These are phyloP conservation scores for Nycteola revayana DNA, from an alignment of 2,888 invertebrate genomes.

Conservation along the genomic window DNA sequence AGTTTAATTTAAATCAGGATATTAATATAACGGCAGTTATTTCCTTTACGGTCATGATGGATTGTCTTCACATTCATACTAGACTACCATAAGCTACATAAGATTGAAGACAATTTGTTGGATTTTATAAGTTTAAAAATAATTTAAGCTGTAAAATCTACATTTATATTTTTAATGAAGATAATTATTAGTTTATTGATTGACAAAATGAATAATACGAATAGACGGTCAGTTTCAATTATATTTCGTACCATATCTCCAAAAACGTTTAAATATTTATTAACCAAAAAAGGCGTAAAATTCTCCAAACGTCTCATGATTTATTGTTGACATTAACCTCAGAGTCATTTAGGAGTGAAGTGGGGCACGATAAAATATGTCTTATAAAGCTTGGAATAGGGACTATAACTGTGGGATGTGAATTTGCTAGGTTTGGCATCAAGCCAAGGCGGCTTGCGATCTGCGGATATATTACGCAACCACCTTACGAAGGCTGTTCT, in stretches of 20 bases:
- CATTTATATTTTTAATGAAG: too few relatives aligned
- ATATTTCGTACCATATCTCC: too few relatives aligned
- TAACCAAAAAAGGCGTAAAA: conserved; percentile 16
- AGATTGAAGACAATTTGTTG: conserved; percentile 9
- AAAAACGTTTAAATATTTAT: too few relatives aligned
- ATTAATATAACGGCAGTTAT: too few relatives aligned
- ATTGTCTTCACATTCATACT: conserved; percentile 15
- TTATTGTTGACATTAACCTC: conserved; percentile 26
- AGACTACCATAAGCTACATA: conserved; percentile 8
- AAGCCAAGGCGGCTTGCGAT: conserved; percentile 22
- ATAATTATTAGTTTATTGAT: too few relatives aligned
- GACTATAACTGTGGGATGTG: conserved; percentile 17
- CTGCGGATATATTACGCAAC: conserved; percentile 27
- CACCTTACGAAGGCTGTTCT: conserved; percentile 24
- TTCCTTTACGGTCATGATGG: conserved; percentile 23
- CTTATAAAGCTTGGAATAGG: conserved; percentile 21
- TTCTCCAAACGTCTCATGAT: conserved; percentile 18
- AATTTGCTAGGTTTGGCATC: conserved; percentile 20
- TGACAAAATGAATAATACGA: too few relatives aligned
- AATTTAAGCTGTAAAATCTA: background rate
- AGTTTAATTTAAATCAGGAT: too few relatives aligned
- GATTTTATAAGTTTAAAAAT: conserved; percentile 2
- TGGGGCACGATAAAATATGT: conserved; percentile 15
- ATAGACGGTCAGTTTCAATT: too few relatives aligned
- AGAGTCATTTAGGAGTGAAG: conserved; percentile 22